A percentile compares a stretch with the other conserved stretches of the same genome.
phyloP scores from a whole-genome alignment of 2,888 invertebrate species.

The Gymnocheta viridis region DNA sequence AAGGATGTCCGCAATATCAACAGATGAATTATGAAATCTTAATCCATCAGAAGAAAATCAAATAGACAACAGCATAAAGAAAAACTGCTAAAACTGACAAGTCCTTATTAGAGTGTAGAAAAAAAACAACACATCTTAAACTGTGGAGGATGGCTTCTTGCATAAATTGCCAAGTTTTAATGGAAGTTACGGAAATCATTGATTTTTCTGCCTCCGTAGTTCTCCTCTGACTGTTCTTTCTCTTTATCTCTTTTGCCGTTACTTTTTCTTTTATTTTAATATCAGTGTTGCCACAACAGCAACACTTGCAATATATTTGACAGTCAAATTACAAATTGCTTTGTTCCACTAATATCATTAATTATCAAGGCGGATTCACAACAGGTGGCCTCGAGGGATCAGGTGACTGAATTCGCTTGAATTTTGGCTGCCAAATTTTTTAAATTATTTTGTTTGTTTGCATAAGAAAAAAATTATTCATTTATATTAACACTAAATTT shows the following conservation, averaged over 20 bases:
- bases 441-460: too few species aligned
- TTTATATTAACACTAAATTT: too few species aligned
- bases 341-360: too few species aligned
- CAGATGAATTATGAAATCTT: constrained; percentile 30
- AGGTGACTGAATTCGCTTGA: too few species aligned
- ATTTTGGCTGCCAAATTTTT: too few species aligned
- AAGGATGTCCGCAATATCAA: constrained; percentile 16
- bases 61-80: too few species aligned
- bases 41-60: constrained; percentile 22
- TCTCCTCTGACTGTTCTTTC: not conserved
- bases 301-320: too few species aligned
- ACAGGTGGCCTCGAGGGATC: too few species aligned
- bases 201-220: not conserved
- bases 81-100: not conserved
- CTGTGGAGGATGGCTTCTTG: not conserved
- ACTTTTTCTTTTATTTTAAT: not conserved
- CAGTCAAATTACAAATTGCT: too few species aligned
- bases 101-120: not conserved
- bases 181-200: not conserved
- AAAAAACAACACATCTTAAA: not conserved
- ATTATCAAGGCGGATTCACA: too few species aligned
- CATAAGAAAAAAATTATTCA: too few species aligned
- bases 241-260: not conserved
- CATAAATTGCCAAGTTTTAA: not conserved
- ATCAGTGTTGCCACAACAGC: too few species aligned